phyloP scores from a whole-genome alignment of 2,797 vertebrate species.

The Galagoides demidoff region DNA sequence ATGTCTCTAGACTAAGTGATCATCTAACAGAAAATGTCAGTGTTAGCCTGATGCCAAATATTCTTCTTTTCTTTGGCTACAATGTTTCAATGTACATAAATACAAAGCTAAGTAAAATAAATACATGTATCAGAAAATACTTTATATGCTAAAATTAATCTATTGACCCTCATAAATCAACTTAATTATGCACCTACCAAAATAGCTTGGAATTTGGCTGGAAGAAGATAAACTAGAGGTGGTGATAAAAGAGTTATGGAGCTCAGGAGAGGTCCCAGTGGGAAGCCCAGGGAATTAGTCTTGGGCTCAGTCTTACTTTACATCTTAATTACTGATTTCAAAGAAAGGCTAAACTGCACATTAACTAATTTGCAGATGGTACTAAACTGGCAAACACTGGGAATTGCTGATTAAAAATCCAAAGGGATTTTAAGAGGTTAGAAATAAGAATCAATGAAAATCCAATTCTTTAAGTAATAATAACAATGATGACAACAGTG shows the following conservation, averaged over 20 bases:
- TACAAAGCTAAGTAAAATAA: conserved; percentile 60
- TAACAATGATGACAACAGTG: background rate
- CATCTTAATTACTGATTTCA: conserved; percentile 85
- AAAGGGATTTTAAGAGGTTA: conserved; percentile 73
- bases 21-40: conserved; percentile 27
- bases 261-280: conserved; percentile 77
- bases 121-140: conserved; percentile 45
- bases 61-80: conserved; percentile 15
- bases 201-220: conserved; percentile 72
- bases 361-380: conserved; percentile 84
- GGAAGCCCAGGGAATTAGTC: conserved; percentile 79
- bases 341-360: conserved; percentile 84
- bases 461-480: conserved; percentile 36
- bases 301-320: conserved; percentile 82
- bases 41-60: background rate
- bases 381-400: conserved; percentile 79
- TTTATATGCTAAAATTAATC: conserved; percentile 74
- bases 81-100: conserved; percentile 45
- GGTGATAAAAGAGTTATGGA: conserved; percentile 70
- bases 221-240: conserved; percentile 73
- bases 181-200: conserved; percentile 72
- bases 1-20: background rate
- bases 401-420: conserved; percentile 80
- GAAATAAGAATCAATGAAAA: conserved; percentile 45
- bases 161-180: conserved; percentile 68